Evolutionary conservation across 2,113 vertebrate genomes (phyloP), one percentile per base, ranked within the genome.

Genomic region (Podiceps cristatus): DNA sequence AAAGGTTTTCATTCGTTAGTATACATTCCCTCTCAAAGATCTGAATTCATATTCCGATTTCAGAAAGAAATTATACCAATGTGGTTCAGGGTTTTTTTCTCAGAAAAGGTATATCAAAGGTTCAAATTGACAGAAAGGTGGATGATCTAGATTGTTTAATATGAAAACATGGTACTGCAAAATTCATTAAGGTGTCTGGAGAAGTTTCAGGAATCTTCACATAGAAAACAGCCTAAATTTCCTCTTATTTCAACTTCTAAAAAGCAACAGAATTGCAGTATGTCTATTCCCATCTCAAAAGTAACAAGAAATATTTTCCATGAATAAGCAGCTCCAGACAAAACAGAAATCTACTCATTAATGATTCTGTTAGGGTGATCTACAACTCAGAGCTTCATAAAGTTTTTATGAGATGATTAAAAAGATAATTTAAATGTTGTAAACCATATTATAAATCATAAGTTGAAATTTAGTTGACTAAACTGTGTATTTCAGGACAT

Each of bases 21-120:
- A 15, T 79, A 52, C 17, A n/a, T 55, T 58, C 33, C 13, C 13
- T 86, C 31, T 94, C 44, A 86, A 83, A 52, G 60, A 93, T 14
- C 19, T 44, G 35, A 73, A 9, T 80, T 79, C 18, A 52, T 44
- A 72, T 68, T 75, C 52, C 19, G 6, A 64, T 68, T 79, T 91
- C 42, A 64, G 35, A 88, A 86, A 72, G 8, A 83, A 92, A 59
- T 66, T n/a, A 13, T 13, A 78, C 7, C 85, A 55, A 45, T 15
- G 2, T 42, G 4, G 2, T 31, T 86, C 0, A 25, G 0, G 1
- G 1, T 3, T 18, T 62, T 35, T 72, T 91, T 84, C 33, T 82
- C 37, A 42, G 52, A 50, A 47, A 82, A 68, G 6, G 25, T 75
- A 0, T 42, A 71, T 45, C 13, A 72, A 45, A 55, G 2, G 5